Evolutionary conservation across 2,888 invertebrate species (phyloP).

Genomic region (Calephelis perditalis): DNA sequence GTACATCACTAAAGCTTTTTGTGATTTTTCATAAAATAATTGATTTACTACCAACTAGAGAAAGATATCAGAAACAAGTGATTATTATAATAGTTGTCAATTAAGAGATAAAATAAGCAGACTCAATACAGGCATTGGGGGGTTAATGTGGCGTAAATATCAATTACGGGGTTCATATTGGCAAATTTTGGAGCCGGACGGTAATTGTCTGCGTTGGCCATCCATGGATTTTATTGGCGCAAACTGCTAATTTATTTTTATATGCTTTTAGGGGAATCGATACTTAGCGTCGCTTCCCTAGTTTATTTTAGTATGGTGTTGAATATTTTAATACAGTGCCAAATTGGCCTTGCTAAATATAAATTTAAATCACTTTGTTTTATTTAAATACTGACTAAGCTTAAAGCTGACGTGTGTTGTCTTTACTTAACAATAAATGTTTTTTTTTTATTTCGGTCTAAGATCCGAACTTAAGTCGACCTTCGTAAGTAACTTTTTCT

Average conservation of each 20-base stretch:
- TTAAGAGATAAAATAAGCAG: constrained; percentile 46
- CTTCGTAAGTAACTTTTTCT: too few species aligned
- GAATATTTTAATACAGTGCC: not conserved
- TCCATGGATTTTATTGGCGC: constrained; percentile 47
- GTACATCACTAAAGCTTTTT: too few species aligned
- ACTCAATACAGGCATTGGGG: constrained; percentile 40
- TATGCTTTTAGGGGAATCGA: constrained; percentile 36
- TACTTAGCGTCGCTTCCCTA: constrained; percentile 12
- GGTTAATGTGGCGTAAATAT: constrained; percentile 68
- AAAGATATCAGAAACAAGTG: not conserved
- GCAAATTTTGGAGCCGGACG: constrained; percentile 52
- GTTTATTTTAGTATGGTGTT: constrained; percentile 1
- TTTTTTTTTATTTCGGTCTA: too few species aligned
- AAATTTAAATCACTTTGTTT: too few species aligned
- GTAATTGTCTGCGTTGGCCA: constrained; percentile 47
- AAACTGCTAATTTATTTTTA: constrained; percentile 71
- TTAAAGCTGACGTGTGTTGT: too few species aligned
- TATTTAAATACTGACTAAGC: too few species aligned
- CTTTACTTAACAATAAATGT: too few species aligned
- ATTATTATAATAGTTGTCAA: constrained; percentile 37
- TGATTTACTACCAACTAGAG: too few species aligned
- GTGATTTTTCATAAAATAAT: too few species aligned
- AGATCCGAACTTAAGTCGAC: too few species aligned
- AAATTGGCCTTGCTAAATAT: not conserved
- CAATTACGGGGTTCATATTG: constrained; percentile 61